Evolutionary conservation across 2,797 vertebrate genomes (phyloP).

Genomic region (Lerista edwardsae): DNA sequence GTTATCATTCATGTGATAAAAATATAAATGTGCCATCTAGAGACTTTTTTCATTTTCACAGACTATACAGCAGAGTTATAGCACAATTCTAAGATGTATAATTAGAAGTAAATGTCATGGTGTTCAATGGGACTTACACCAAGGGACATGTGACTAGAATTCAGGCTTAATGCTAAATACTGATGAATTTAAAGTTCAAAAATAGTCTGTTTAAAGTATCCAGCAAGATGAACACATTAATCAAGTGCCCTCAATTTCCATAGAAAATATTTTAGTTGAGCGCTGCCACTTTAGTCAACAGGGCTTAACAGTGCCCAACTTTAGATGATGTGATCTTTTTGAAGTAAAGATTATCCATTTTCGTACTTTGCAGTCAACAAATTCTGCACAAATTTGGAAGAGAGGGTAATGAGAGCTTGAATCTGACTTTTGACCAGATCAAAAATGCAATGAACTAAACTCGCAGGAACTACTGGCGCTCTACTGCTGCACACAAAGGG

Average conservation of each 20-base stretch:
- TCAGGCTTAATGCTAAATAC: no score
- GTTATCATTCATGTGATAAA: not conserved
- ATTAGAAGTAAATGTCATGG: not conserved
- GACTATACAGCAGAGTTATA: not conserved
- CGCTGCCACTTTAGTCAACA: no score
- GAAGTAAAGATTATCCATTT: not conserved
- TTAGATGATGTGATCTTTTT: not conserved
- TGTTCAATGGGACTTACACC: no score
- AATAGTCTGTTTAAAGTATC: not conserved
- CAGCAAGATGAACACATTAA: not conserved
- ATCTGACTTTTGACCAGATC: not conserved
- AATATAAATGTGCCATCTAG: not conserved
- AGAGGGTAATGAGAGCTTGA: no score
- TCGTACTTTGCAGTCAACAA: not conserved
- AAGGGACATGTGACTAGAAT: no score
- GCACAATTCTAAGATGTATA: no score
- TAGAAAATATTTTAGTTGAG: not conserved
- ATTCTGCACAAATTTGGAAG: no score
- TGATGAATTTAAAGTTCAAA: not conserved
- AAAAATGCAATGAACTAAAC: not conserved
- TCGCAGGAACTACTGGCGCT: not conserved
- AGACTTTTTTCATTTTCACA: not conserved
- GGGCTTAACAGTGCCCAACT: not conserved
- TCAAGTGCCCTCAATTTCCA: not conserved
- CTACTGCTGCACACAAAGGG: no score